Evolutionary conservation across 2,113 vertebrate species (phyloP).

Genomic region (Okapia johnstoni): DNA sequence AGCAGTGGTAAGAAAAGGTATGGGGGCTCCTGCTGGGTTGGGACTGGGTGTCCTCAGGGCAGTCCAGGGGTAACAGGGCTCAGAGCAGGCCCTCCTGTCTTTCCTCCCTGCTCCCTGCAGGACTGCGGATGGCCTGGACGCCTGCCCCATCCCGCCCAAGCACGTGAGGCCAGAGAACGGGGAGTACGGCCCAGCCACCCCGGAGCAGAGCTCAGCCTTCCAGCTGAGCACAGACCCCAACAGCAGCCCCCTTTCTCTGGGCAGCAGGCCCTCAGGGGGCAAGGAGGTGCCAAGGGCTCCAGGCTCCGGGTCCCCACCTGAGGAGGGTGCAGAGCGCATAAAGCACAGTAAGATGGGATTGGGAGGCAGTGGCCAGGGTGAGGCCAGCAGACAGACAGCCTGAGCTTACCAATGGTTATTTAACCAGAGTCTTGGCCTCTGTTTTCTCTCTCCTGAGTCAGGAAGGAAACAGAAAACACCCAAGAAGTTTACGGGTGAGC

Average conservation of each 20-base stretch:
- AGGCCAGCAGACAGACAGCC: not conserved
- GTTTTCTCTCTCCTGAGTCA: slow-evolving; percentile 88
- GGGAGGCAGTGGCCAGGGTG: fast-evolving
- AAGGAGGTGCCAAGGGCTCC: slow-evolving; percentile 78
- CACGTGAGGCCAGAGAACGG: slow-evolving; percentile 92
- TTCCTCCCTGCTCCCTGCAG: slow-evolving; percentile 73
- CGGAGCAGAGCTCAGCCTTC: slow-evolving; percentile 80
- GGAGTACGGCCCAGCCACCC: slow-evolving; percentile 78
- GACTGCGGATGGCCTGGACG: slow-evolving; percentile 86
- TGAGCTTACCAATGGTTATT: slow-evolving; percentile 63
- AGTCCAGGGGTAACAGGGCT: not conserved
- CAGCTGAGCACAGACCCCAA: slow-evolving; percentile 79
- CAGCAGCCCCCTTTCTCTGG: slow-evolving; percentile 45
- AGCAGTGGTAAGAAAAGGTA: slow-evolving; percentile 93
- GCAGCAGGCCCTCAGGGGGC: slow-evolving; percentile 69
- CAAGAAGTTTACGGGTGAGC: slow-evolving; percentile 98
- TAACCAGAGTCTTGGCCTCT: slow-evolving; percentile 82
- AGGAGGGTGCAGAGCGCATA: slow-evolving; percentile 93
- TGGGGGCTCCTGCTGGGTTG: not conserved
- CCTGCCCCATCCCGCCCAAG: slow-evolving; percentile 90
- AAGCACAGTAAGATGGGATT: slow-evolving; percentile 94
- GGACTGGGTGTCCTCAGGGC: not conserved
- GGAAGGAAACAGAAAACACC: slow-evolving; percentile 99
- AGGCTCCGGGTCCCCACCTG: slow-evolving; percentile 80
- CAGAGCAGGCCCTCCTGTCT: not conserved